Base-by-base conservation (phyloP, 1,140 invertebrate genomes). In the Trichogramma pretiosum region DNA sequence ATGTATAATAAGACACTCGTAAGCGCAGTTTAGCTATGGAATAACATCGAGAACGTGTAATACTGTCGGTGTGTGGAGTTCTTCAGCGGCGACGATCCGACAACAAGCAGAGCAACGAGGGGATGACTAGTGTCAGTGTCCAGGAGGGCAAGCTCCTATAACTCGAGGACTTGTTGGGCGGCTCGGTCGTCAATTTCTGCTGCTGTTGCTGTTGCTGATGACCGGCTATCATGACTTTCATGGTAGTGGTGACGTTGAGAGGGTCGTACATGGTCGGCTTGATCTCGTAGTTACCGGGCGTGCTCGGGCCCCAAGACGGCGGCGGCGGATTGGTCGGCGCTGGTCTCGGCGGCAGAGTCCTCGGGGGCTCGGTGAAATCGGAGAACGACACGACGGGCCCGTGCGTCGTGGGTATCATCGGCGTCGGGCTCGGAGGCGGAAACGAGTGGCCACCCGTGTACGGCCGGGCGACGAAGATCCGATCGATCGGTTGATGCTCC, bases 401-500 rank as follows among this genome's bases (percentile, higher is more conserved):
- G 9, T 9, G 14, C 14, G 38, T 40, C 14, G 17, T 13, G 11
- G 22, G 14, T 8, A 53, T 35, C n/a, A 56, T 53, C 0, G 54
- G 48, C 8, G 39, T 16, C 13, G 30, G 17, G 13, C 3, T 26
- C 13, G 19, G 18, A 5, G 48, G 41, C 8, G 30, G 28, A 14
- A 24, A 7, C 18, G 32, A n/a, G n/a, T n/a, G 5, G n/a, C 2
- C 33, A 16, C 37, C 11, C 23, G 35, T 7, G 43, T 40, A 3
- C 17, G 13, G 3, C 18, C 41, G 24, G 1, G 37, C 28, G 14
- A 22, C 53, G 1, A 40, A 3, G 3, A 67, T 41, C 11, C 39
- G 33, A 17, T 70, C 66, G 1, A 44, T 33, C 0, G 33, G 7
- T 0, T 62, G 52, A 7, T 21, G 47, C 3, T 37, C 36, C 67